Percentiles rank a stretch among this genome's conserved stretches.
These are phyloP conservation scores for Psilopsiagon aymara DNA, from an alignment of 2,113 vertebrate genomes.

Conservation along the genomic window DNA sequence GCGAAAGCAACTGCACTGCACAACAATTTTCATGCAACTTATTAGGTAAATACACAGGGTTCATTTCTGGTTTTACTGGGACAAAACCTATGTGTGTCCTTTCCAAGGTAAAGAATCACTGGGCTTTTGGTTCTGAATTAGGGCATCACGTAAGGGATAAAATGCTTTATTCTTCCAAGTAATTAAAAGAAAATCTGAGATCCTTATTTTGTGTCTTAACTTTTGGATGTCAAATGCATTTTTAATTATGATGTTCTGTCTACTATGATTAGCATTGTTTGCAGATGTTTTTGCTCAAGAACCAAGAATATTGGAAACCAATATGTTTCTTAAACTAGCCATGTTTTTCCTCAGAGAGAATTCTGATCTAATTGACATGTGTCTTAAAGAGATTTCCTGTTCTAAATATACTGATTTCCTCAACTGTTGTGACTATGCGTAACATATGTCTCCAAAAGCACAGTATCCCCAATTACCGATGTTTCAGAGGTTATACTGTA, in stretches of 20 bases:
- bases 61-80: background rate
- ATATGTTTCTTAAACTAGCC: constrained; percentile 19
- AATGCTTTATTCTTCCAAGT: background rate
- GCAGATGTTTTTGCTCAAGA: constrained; percentile 54
- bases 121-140: background rate
- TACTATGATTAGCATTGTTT: background rate
- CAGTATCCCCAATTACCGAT: background rate
- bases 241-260: constrained; percentile 37
- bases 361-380: constrained; percentile 37
- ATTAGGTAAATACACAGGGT: background rate
- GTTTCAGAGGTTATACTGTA: background rate
- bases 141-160: background rate
- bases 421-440: background rate
- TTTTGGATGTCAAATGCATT: background rate
- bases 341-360: constrained; percentile 33
- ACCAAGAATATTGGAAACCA: constrained; percentile 32
- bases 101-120: background rate
- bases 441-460: constrained; percentile 42
- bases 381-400: constrained; percentile 42
- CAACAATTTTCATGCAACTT: background rate
- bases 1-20: background rate
- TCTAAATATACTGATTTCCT: constrained; percentile 36
- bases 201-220: background rate
- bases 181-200: background rate
- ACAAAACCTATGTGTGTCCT: background rate